Evolutionary conservation across 2,888 invertebrate genomes (phyloP).

Genomic region (Athrips mouffetella): DNA sequence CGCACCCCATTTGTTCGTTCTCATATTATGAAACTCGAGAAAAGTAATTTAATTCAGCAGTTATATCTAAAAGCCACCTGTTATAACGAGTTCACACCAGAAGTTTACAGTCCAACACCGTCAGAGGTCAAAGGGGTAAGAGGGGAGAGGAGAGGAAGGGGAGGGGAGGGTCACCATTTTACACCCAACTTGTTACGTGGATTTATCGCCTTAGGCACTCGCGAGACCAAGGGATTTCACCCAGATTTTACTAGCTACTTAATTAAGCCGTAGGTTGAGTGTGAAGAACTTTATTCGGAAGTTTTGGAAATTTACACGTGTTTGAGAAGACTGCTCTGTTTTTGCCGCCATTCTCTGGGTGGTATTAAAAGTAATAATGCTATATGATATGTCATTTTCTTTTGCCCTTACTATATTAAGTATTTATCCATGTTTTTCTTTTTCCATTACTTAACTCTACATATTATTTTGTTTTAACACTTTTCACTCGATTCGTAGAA

Average conservation of each 20-base stretch:
- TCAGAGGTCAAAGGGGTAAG: conserved; percentile 13
- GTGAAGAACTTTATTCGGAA: conserved; percentile 4
- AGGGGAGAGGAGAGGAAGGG: conserved; percentile 11
- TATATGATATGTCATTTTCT: no score
- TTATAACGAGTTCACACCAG: conserved; percentile 11
- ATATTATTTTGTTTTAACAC: background rate
- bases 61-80: conserved; percentile 19
- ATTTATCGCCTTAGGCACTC: conserved; percentile 22
- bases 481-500: background rate
- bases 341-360: no score
- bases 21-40: background rate
- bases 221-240: conserved; percentile 17
- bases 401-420: no score
- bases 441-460: no score
- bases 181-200: conserved; percentile 23
- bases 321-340: background rate
- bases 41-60: conserved; percentile 12
- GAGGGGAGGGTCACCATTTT: conserved; percentile 22
- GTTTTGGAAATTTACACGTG: background rate
- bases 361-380: no score
- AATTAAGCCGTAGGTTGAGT: background rate
- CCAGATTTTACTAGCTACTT: conserved; percentile 10
- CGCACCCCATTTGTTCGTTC: background rate
- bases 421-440: no score
- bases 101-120: conserved; percentile 7